Evolutionary conservation across 2,113 vertebrate species (phyloP).

Genomic region (Eptesicus fuscus): DNA sequence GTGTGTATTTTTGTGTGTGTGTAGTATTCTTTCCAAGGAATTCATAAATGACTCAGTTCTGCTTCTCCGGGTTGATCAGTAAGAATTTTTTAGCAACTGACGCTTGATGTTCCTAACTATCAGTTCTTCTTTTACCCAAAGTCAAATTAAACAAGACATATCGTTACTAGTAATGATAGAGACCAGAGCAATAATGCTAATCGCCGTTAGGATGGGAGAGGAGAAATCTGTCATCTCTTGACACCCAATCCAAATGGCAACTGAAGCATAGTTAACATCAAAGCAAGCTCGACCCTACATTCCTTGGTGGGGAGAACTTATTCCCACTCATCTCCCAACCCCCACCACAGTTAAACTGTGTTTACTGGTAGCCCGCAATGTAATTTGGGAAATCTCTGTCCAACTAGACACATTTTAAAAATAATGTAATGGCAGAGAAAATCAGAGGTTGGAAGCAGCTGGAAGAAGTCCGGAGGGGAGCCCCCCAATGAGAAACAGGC

Average conservation of each 20-base stretch:
- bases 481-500: background rate
- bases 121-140: background rate
- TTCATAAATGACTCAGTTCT: background rate
- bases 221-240: background rate
- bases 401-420: background rate
- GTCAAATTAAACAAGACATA: background rate
- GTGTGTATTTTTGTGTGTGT: background rate
- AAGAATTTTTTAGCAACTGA: background rate
- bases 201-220: background rate
- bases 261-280: background rate
- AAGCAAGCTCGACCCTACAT: background rate
- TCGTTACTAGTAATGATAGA: background rate
- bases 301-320: background rate
- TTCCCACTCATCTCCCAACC: too few relatives aligned
- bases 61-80: background rate
- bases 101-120: background rate
- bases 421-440: background rate
- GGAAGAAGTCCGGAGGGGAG: background rate
- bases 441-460: background rate
- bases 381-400: slow-evolving; percentile 1
- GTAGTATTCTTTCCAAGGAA: background rate
- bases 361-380: background rate
- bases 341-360: background rate
- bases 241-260: background rate
- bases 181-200: background rate